Evolutionary conservation across 2,888 invertebrate species (phyloP).

Genomic region (Drosophila austrosaltans): DNA sequence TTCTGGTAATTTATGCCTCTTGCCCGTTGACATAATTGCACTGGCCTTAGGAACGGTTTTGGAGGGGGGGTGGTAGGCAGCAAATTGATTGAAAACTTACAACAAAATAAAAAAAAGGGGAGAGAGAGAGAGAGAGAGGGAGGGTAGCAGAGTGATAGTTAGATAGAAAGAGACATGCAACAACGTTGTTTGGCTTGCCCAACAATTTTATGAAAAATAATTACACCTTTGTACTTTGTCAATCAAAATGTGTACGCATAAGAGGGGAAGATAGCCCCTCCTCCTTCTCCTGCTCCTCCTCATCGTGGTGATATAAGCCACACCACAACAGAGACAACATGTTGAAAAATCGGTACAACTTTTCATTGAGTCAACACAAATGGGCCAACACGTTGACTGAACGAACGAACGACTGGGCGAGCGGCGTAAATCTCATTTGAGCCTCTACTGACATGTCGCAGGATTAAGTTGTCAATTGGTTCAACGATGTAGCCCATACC

Average conservation of each 20-base stretch:
- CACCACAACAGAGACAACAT: slow-evolving; percentile 46
- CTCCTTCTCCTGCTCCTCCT: too few relatives aligned
- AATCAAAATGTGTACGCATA: slow-evolving; percentile 58
- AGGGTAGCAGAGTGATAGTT: slow-evolving; percentile 37
- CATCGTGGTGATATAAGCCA: slow-evolving; percentile 37
- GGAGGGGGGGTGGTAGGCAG: slow-evolving; percentile 26
- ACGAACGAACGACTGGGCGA: slow-evolving; percentile 29
- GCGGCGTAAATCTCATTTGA: slow-evolving; percentile 78
- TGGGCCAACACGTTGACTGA: slow-evolving; percentile 50
- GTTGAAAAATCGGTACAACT: slow-evolving; percentile 72
- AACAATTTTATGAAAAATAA: slow-evolving; percentile 74
- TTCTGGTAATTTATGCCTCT: slow-evolving; percentile 68
- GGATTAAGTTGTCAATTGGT: slow-evolving; percentile 79
- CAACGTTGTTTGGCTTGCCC: slow-evolving; percentile 57
- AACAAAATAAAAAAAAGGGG: slow-evolving; percentile 34
- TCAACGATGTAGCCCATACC: slow-evolving; percentile 34
- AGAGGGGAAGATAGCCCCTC: slow-evolving; percentile 48
- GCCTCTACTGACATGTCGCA: slow-evolving; percentile 78
- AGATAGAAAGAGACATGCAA: slow-evolving; percentile 8
- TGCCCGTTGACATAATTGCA: slow-evolving; percentile 73
- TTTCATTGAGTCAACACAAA: slow-evolving; percentile 71
- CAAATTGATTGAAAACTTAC: slow-evolving; percentile 76
- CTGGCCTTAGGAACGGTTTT: slow-evolving; percentile 3
- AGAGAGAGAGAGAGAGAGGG: slow-evolving; percentile 33
- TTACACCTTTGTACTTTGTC: slow-evolving; percentile 78